phyloP scores from a whole-genome alignment of 2,888 invertebrate species.

The Caenorhabditis sp. region DNA sequence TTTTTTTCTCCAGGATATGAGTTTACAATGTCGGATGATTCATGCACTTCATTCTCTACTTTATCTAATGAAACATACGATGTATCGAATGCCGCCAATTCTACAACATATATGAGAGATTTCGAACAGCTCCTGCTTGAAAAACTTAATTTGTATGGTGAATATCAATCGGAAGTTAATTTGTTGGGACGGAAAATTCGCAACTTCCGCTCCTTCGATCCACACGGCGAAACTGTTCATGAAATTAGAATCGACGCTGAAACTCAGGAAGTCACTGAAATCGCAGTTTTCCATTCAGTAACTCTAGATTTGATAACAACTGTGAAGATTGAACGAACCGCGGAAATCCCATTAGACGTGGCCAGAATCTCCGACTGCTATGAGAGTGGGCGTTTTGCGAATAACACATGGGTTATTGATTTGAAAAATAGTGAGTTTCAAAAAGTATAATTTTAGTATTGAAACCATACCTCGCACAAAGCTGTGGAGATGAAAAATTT shows the following conservation, averaged over 20 bases:
- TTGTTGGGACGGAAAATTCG: slow-evolving; percentile 4
- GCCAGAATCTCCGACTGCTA: slow-evolving; percentile 29
- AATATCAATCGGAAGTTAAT: slow-evolving; percentile 14
- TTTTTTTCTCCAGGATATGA: slow-evolving; percentile 20
- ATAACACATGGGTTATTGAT: slow-evolving; percentile 31
- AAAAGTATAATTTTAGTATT: no score
- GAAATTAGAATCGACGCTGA: slow-evolving; percentile 7
- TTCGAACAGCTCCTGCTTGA: slow-evolving; percentile 17
- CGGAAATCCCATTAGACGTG: slow-evolving; percentile 3
- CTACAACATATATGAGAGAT: neutral
- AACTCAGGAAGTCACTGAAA: neutral
- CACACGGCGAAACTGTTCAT: neutral
- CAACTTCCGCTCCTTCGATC: slow-evolving; percentile 9
- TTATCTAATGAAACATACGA: slow-evolving; percentile 10
- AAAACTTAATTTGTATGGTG: neutral
- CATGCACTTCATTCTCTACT: slow-evolving; percentile 8
- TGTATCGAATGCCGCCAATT: slow-evolving; percentile 3
- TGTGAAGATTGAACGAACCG: slow-evolving; percentile 9
- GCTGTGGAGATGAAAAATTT: no score
- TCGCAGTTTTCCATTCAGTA: neutral
- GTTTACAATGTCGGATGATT: slow-evolving; percentile 14
- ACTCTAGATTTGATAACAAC: neutral
- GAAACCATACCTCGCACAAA: no score
- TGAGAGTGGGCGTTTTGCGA: slow-evolving; percentile 18
- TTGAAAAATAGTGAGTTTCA: slow-evolving; percentile 31